phyloP scores from a whole-genome alignment of 2,888 invertebrate species.

The Eutolmus rufibarbis region DNA sequence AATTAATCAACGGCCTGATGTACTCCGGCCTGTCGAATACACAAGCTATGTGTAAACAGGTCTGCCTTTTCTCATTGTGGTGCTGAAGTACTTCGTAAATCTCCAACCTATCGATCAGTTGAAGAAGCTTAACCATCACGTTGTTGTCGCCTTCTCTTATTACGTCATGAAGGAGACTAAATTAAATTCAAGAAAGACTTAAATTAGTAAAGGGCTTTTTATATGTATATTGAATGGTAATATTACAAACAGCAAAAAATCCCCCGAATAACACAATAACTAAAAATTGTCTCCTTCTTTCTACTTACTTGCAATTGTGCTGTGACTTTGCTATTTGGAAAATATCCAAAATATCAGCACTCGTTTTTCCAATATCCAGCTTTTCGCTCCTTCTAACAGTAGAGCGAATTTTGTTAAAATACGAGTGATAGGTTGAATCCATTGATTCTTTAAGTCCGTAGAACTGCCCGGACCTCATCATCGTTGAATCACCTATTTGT shows the following conservation, averaged over 20 bases:
- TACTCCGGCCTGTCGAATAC: slow-evolving; percentile 55
- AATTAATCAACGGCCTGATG: slow-evolving; percentile 56
- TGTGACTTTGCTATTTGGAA: slow-evolving; percentile 15
- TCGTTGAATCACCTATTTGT: neutral
- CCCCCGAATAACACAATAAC: too few species aligned
- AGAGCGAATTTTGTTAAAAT: slow-evolving; percentile 11
- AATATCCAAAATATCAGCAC: slow-evolving; percentile 26
- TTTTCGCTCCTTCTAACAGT: neutral
- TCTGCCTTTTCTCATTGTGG: slow-evolving; percentile 64
- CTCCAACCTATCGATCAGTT: slow-evolving; percentile 56
- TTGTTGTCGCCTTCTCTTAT: slow-evolving; percentile 53
- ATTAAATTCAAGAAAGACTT: neutral
- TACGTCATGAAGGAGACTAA: slow-evolving; percentile 56
- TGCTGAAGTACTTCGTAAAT: slow-evolving; percentile 61
- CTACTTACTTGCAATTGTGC: neutral
- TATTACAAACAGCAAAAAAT: too few species aligned
- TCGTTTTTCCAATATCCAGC: neutral
- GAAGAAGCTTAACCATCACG: slow-evolving; percentile 54
- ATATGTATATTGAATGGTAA: neutral
- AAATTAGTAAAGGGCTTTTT: neutral
- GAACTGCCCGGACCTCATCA: neutral
- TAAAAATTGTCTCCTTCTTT: too few species aligned
- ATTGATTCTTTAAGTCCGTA: neutral
- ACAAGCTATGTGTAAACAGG: slow-evolving; percentile 66
- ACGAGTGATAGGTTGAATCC: neutral